Percentiles rank a stretch among this genome's conserved stretches.
Evolutionary conservation across 2,888 invertebrate genomes (phyloP).

Genomic region (Clunio marinus): DNA sequence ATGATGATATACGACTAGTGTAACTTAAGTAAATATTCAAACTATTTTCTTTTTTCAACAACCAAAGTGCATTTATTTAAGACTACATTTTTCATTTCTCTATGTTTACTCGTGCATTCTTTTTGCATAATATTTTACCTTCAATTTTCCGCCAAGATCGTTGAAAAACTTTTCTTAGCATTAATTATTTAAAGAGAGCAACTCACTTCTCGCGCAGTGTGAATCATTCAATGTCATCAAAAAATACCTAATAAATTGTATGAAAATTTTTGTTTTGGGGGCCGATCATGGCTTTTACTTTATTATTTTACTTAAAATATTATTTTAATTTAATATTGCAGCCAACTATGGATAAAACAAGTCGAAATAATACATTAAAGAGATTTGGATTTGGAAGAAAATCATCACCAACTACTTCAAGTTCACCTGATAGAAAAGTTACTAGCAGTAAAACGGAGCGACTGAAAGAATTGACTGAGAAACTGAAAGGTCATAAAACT

Average conservation of each 20-base stretch:
- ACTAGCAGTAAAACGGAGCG: conserved; percentile 59
- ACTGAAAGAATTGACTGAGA: conserved; percentile 71
- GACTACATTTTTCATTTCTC: background rate
- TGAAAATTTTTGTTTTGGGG: conserved; percentile 4
- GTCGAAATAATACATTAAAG: conserved; percentile 66
- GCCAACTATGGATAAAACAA: conserved; percentile 50
- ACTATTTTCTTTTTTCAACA: background rate
- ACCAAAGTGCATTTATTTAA: conserved; percentile 10
- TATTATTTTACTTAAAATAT: background rate
- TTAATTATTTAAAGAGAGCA: background rate
- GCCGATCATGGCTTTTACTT: background rate
- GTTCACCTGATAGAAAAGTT: conserved; percentile 51
- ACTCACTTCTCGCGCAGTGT: background rate
- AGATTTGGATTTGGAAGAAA: conserved; percentile 65
- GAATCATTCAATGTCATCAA: conserved; percentile 7
- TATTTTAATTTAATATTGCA: conserved; percentile 41
- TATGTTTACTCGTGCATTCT: background rate
- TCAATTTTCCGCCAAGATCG: conserved; percentile 3
- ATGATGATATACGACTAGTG: background rate
- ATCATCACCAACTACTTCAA: conserved; percentile 41
- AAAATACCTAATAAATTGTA: background rate
- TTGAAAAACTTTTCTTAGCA: too few relatives aligned
- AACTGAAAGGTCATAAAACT: conserved; percentile 57
- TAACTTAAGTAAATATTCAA: background rate
- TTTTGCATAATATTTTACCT: conserved; percentile 3